Evolutionary conservation across 2,888 invertebrate species (phyloP).

Genomic region (Cheiracanthium punctorium): DNA sequence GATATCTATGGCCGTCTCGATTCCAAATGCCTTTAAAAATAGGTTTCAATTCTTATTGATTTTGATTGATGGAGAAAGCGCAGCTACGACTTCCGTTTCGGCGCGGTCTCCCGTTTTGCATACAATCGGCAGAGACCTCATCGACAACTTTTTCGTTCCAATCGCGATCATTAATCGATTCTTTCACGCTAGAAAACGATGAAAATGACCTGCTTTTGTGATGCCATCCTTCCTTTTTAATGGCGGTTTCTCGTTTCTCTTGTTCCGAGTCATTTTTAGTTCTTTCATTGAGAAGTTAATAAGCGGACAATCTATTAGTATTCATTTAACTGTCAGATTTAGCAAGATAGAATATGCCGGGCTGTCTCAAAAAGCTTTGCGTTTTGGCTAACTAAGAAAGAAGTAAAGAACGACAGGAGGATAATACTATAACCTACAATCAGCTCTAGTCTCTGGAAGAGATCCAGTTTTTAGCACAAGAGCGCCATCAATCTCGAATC

Average conservation of each 20-base stretch:
- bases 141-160: constrained; percentile 12
- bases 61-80: not conserved
- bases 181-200: constrained; percentile 10
- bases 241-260: constrained; percentile 52
- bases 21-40: no score
- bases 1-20: no score
- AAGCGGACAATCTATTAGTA: constrained; percentile 36
- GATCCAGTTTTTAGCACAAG: not conserved
- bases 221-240: constrained; percentile 16
- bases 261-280: constrained; percentile 33
- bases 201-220: constrained; percentile 13
- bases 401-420: no score
- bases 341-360: not conserved
- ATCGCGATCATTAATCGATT: constrained; percentile 11
- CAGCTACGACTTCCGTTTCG: not conserved
- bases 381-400: not conserved
- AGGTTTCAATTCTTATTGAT: not conserved
- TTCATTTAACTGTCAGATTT: constrained; percentile 57
- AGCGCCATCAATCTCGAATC: no score
- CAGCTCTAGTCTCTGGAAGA: not conserved
- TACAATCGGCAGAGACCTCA: not conserved
- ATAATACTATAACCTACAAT: constrained; percentile 12
- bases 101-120: not conserved
- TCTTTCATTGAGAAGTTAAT: constrained; percentile 54
- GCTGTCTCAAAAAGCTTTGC: not conserved